Percentiles rank a stretch among this genome's conserved stretches.
Evolutionary conservation across 2,888 invertebrate species (phyloP).

Genomic region (Tipula lateralis): DNA sequence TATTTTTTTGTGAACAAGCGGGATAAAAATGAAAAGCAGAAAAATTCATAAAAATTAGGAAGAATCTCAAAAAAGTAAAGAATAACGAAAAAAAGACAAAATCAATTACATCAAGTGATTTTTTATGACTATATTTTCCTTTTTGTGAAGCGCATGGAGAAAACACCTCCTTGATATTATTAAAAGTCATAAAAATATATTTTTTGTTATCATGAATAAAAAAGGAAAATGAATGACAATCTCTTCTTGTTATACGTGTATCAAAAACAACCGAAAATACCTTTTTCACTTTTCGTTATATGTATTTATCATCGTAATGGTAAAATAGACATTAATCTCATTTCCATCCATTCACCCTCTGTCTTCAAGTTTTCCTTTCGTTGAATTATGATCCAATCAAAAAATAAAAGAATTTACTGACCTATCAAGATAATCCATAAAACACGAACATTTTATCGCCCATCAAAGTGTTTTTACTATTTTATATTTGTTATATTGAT

Average conservation of each 20-base stretch:
- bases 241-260: not conserved
- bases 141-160: not conserved
- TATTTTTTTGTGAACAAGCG: not conserved
- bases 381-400: not conserved
- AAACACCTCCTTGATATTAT: slow-evolving; percentile 11
- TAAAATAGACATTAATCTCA: slow-evolving; percentile 19
- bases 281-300: slow-evolving; percentile 6
- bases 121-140: slow-evolving; percentile 9
- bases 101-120: slow-evolving; percentile 19
- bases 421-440: slow-evolving; percentile 19
- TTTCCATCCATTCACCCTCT: not conserved
- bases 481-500: not conserved
- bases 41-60: slow-evolving; percentile 19
- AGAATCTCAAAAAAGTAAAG: not conserved
- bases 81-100: not conserved
- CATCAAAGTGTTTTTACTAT: not conserved
- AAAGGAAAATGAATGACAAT: slow-evolving; percentile 11
- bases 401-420: slow-evolving; percentile 1
- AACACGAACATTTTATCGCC: not conserved
- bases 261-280: slow-evolving; percentile 2
- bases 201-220: slow-evolving; percentile 3
- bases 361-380: not conserved
- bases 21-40: not conserved
- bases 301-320: not conserved
- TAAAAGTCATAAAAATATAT: not conserved